Evolutionary conservation across 2,113 vertebrate species (phyloP).

Genomic region (Phycodurus eques): DNA sequence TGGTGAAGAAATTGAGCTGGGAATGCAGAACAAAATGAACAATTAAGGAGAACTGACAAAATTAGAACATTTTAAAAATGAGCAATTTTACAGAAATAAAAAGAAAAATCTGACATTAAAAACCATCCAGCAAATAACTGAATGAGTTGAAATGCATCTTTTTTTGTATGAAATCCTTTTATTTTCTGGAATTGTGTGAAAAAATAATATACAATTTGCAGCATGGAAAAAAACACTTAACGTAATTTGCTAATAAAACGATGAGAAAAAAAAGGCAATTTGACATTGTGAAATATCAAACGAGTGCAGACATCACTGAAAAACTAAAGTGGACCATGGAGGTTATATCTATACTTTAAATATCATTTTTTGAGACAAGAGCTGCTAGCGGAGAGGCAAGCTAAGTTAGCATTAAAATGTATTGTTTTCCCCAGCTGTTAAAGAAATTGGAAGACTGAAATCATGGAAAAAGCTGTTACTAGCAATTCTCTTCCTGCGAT

Average conservation of each 20-base stretch:
- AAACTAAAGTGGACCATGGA: constrained; percentile 37
- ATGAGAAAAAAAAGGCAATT: constrained; percentile 7
- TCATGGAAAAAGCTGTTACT: no score
- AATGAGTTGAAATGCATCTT: not conserved
- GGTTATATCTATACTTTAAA: constrained; percentile 11
- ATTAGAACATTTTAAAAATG: no score
- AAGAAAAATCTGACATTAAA: no score
- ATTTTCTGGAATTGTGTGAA: constrained; percentile 72
- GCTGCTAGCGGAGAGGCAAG: no score
- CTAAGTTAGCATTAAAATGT: no score
- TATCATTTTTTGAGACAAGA: not conserved
- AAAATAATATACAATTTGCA: constrained; percentile 77
- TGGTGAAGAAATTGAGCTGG: no score
- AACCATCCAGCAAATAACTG: not conserved
- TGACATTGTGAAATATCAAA: not conserved
- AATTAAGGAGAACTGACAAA: no score
- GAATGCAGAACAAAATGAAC: no score
- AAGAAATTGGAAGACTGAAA: no score
- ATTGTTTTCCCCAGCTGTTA: no score
- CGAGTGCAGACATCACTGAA: not conserved
- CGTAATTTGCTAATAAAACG: constrained; percentile 27
- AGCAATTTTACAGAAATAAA: no score
- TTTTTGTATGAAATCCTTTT: constrained; percentile 67
- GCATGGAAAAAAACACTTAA: constrained; percentile 29
- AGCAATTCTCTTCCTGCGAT: no score